phyloP scores from a whole-genome alignment of 2,113 vertebrate genomes.

The Gymnobelideus leadbeateri region DNA sequence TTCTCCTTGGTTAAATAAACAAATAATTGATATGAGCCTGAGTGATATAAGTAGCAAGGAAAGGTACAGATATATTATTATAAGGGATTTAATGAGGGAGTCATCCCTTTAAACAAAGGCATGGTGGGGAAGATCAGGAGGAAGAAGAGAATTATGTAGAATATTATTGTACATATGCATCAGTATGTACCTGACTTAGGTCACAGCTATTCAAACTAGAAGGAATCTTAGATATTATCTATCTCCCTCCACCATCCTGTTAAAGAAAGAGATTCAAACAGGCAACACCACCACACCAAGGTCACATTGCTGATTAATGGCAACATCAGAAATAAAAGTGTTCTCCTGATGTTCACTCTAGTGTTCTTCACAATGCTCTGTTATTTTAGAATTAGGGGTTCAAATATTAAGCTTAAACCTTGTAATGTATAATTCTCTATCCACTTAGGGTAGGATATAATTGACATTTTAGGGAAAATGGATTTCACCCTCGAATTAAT shows the following conservation, averaged over 20 bases:
- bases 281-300: background rate
- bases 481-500: background rate
- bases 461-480: background rate
- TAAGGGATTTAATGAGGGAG: background rate
- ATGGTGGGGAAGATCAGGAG: background rate
- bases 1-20: background rate
- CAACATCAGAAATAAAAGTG: background rate
- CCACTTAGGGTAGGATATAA: background rate
- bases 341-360: background rate
- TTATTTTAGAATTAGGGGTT: background rate
- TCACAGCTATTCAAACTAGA: background rate
- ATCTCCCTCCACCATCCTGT: background rate
- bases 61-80: background rate
- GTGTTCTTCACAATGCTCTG: background rate
- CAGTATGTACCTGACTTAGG: background rate
- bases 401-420: background rate
- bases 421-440: background rate
- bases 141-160: background rate
- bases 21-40: background rate
- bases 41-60: background rate
- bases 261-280: background rate
- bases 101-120: background rate
- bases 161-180: background rate
- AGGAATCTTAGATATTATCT: background rate
- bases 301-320: background rate